A percentile compares a stretch with the other conserved stretches of the same genome.
These are phyloP conservation scores for Sebastes taczanowskii DNA, from an alignment of 2,797 vertebrate genomes.

Conservation along the genomic window DNA sequence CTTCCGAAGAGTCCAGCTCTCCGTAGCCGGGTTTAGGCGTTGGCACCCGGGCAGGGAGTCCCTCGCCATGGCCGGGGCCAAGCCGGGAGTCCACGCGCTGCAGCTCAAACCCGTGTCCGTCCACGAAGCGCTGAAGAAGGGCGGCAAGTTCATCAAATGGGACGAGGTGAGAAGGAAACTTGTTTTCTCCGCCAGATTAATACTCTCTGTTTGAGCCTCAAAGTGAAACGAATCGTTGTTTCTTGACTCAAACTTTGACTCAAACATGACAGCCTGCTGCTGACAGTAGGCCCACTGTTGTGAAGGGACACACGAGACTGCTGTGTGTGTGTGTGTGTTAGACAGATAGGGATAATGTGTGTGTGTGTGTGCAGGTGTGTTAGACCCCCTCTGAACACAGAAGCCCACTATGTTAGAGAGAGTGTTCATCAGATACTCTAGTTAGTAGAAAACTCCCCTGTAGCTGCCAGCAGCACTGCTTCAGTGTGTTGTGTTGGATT, in stretches of 20 bases:
- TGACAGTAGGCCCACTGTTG: conserved; percentile 39
- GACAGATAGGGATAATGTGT: neutral
- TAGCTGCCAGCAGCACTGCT: conserved; percentile 12
- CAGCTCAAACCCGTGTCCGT: conserved; percentile 91
- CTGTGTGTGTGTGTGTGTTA: neutral
- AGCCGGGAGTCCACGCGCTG: conserved; percentile 91
- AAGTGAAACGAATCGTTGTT: neutral
- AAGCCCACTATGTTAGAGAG: conserved; percentile 11
- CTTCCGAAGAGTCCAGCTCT: conserved; percentile 59
- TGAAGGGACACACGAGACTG: neutral
- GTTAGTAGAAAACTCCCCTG: conserved; percentile 7
- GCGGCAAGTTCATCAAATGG: conserved; percentile 95
- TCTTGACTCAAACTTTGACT: neutral
- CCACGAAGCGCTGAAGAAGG: conserved; percentile 84
- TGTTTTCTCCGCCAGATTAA: neutral
- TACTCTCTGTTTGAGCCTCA: neutral
- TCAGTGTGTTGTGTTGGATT: conserved; percentile 49
- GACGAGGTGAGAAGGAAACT: conserved; percentile 88
- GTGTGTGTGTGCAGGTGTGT: conserved; percentile 41
- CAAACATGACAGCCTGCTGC: conserved; percentile 11
- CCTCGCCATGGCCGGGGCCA: conserved; percentile 90
- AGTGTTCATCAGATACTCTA: conserved; percentile 20
- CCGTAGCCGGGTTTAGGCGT: conserved; percentile 77
- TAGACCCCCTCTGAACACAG: neutral
- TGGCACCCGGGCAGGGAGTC: conserved; percentile 70